Conservation (phyloP, 2,113 vertebrate species). For the Oenanthe oenanthe region DNA sequence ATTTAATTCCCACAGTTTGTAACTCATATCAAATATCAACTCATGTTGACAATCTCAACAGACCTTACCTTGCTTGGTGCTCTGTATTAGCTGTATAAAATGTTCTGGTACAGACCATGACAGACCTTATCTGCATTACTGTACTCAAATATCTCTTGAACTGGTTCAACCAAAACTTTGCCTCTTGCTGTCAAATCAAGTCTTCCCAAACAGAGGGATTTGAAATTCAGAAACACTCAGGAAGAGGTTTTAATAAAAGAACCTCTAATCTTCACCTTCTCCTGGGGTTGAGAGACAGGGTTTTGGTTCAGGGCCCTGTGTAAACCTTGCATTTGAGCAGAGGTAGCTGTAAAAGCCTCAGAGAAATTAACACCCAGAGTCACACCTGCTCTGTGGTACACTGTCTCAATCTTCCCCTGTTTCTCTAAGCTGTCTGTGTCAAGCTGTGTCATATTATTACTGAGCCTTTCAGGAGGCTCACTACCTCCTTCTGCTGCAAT, state of each 20-base stretch:
- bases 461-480: slow-evolving; percentile 4
- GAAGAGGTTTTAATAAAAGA: not conserved
- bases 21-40: not conserved
- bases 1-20: not conserved
- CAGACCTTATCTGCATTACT: not conserved
- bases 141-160: not conserved
- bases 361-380: slow-evolving; percentile 7
- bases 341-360: not conserved
- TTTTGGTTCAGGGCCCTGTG: not conserved
- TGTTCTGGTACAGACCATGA: not conserved
- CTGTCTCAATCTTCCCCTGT: not conserved
- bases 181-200: not conserved
- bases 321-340: not conserved
- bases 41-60: not conserved
- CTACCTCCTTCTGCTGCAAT: not conserved
- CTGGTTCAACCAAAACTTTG: not conserved
- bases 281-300: not conserved
- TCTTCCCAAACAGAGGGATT: not conserved
- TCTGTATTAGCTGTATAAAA: not conserved
- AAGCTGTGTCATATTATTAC: slow-evolving; percentile 24
- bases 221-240: not conserved
- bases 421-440: slow-evolving; percentile 34
- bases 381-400: not conserved
- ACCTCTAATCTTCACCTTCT: not conserved
- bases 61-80: not conserved